phyloP scores from a whole-genome alignment of 2,113 vertebrate species.

The Pangasianodon gigas region DNA sequence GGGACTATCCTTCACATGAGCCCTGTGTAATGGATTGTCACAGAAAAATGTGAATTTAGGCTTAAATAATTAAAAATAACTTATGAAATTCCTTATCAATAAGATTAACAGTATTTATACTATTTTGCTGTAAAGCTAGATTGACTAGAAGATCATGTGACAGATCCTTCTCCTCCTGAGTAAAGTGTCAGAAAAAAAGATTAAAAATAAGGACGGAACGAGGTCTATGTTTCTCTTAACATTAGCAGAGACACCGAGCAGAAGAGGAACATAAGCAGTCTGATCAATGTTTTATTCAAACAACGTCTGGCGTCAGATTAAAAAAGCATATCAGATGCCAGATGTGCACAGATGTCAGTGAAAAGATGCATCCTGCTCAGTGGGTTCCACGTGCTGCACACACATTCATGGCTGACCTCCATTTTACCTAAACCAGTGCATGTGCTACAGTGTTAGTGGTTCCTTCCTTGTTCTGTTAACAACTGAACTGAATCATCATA shows the following conservation, averaged over 20 bases:
- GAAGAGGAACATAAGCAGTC: constrained; percentile 34
- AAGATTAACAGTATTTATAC: not conserved
- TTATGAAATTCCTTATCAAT: not conserved
- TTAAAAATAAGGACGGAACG: not conserved
- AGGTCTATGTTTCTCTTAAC: not conserved
- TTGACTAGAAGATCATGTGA: not conserved
- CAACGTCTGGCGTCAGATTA: constrained; percentile 44
- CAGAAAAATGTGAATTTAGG: not conserved
- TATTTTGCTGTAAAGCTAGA: not conserved
- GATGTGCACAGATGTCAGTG: constrained; percentile 11
- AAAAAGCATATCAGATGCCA: constrained; percentile 31
- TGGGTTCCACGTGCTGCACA: constrained; percentile 5
- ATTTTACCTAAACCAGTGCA: constrained; percentile 13
- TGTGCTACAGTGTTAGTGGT: not conserved
- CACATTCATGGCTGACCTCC: not conserved
- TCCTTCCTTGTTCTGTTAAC: not conserved
- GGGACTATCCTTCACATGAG: not conserved
- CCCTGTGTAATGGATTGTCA: not conserved
- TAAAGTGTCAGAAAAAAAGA: not conserved
- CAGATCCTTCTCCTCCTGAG: not conserved
- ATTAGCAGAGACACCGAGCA: constrained; percentile 3
- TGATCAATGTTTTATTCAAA: constrained; percentile 50
- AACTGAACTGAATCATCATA: not conserved
- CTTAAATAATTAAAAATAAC: not conserved
- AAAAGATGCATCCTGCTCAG: not conserved